These are phyloP conservation scores for Cryptotermes secundus DNA, from an alignment of 1,140 invertebrate genomes.

Conservation along the genomic window DNA sequence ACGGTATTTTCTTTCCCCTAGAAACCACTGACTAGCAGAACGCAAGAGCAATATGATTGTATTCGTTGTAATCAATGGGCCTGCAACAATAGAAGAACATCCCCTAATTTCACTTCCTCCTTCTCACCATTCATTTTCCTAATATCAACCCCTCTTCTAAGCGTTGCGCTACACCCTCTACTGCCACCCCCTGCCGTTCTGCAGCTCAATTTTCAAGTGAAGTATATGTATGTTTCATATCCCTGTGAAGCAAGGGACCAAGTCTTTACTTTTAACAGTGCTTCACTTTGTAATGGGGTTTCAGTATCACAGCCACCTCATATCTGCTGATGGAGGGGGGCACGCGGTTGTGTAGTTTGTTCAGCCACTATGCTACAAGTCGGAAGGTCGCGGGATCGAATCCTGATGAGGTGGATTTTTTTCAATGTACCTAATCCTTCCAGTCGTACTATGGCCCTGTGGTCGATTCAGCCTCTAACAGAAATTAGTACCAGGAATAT, in stretches of 20 bases:
- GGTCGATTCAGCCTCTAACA: too few relatives aligned
- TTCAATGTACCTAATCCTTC: too few relatives aligned
- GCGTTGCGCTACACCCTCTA: not conserved
- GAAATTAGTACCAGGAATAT: too few relatives aligned
- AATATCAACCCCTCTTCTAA: not conserved
- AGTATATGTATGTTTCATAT: not conserved
- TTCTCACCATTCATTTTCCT: not conserved
- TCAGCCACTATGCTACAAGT: too few relatives aligned
- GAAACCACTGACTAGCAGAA: not conserved
- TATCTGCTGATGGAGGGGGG: too few relatives aligned
- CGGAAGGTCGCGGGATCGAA: too few relatives aligned
- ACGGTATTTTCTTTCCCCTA: not conserved
- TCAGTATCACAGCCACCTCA: not conserved
- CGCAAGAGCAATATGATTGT: not conserved
- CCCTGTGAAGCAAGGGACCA: not conserved
- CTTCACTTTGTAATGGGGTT: constrained; percentile 16
- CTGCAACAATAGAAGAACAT: constrained; percentile 20
- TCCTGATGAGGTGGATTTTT: too few relatives aligned
- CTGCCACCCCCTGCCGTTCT: not conserved
- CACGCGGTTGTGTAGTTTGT: too few relatives aligned
- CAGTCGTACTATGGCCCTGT: too few relatives aligned
- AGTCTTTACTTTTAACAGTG: constrained; percentile 27
- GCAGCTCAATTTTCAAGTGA: not conserved
- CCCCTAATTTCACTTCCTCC: constrained; percentile 20
- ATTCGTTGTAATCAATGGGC: constrained; percentile 25